Percentiles rank a stretch among this genome's conserved stretches.
Evolutionary conservation across 2,113 vertebrate genomes (phyloP).

Genomic region (Thunnus thynnus): DNA sequence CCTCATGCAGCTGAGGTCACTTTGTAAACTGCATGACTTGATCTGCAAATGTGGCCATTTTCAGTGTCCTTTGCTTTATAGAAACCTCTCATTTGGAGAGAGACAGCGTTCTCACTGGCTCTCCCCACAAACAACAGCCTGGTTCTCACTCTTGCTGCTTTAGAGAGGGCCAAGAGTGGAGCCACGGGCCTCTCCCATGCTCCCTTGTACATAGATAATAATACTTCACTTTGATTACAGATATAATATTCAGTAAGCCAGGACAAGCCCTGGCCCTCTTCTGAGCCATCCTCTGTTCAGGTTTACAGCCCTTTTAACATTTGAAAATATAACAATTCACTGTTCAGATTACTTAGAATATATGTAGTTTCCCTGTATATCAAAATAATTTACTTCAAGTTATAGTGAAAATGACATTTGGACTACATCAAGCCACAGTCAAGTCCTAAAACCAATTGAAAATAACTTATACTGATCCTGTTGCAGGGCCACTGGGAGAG

Average conservation of each 20-base stretch:
- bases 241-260: conserved; percentile 36
- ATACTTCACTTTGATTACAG: conserved; percentile 55
- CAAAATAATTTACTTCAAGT: not conserved
- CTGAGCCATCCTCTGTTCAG: conserved; percentile 14
- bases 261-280: conserved; percentile 2
- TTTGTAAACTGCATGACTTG: conserved; percentile 40
- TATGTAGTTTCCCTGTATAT: not conserved
- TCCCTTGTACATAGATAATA: conserved; percentile 39
- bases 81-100: conserved; percentile 78
- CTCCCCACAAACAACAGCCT: conserved; percentile 54
- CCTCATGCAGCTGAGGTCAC: conserved; percentile 33
- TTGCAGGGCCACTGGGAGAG: conserved; percentile 89
- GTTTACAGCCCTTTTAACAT: not conserved
- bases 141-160: conserved; percentile 50
- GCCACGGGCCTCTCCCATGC: conserved; percentile 39
- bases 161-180: conserved; percentile 33
- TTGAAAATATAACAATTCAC: conserved; percentile 6
- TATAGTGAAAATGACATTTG: not conserved
- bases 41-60: conserved; percentile 50
- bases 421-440: not conserved
- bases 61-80: conserved; percentile 47
- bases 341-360: not conserved
- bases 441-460: not conserved
- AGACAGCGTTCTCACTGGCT: conserved; percentile 58
- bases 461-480: conserved; percentile 24